Conservation (phyloP, 2,888 invertebrate genomes). For the Hedychridium roseum region DNA sequence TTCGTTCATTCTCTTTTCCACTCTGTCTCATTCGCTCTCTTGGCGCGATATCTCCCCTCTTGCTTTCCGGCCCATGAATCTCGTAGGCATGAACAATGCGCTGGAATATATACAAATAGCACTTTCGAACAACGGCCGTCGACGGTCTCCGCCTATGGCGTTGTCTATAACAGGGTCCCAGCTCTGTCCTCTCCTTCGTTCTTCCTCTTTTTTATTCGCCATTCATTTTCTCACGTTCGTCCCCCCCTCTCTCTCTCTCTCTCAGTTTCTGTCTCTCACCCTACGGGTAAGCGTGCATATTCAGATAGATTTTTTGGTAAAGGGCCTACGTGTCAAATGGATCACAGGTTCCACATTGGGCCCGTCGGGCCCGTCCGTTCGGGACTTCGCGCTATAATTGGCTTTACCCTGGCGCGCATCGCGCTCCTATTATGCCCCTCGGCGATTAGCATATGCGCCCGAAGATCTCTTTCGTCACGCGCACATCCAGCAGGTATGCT, state of each 20-base stretch:
- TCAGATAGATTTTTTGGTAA: constrained; percentile 8
- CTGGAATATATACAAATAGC: constrained; percentile 58
- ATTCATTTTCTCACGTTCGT: background rate
- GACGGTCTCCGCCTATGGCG: constrained; percentile 45
- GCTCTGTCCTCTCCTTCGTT: constrained; percentile 12
- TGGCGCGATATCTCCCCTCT: no score
- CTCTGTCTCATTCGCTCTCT: constrained; percentile 16
- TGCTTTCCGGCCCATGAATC: constrained; percentile 27
- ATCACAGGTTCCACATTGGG: no score
- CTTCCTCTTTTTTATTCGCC: constrained; percentile 6
- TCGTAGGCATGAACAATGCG: constrained; percentile 46
- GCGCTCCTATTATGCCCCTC: constrained; percentile 48
- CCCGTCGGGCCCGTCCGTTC: no score
- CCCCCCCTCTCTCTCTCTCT: constrained; percentile 21
- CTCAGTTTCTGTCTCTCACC: constrained; percentile 29
- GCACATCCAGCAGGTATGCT: constrained; percentile 45
- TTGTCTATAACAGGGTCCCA: constrained; percentile 36
- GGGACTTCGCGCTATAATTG: constrained; percentile 58
- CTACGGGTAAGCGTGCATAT: constrained; percentile 3
- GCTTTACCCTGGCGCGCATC: constrained; percentile 50
- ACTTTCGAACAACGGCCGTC: constrained; percentile 54
- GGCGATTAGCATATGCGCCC: constrained; percentile 56
- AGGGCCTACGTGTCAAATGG: constrained; percentile 9
- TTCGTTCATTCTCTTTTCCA: constrained; percentile 30
- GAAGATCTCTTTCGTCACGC: constrained; percentile 61